These are phyloP conservation scores for Rhimphoctona megacephalus DNA, from an alignment of 2,888 invertebrate species.

Conservation along the genomic window DNA sequence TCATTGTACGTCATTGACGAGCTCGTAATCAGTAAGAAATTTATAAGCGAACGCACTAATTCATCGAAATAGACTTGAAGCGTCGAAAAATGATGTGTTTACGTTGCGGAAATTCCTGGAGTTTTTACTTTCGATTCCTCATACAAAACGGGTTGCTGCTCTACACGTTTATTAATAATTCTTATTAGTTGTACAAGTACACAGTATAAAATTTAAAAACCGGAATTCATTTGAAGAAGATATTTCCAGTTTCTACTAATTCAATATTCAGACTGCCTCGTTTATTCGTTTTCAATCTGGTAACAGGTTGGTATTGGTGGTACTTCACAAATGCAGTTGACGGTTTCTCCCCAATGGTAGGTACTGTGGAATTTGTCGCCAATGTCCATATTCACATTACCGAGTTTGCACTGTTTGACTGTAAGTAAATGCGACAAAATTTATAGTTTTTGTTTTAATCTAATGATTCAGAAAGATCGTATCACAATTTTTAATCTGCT, in stretches of 20 bases:
- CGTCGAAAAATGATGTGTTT: no score
- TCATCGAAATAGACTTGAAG: no score
- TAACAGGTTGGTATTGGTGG: constrained; percentile 71
- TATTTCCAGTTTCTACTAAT: background rate
- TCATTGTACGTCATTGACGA: no score
- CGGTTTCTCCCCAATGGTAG: constrained; percentile 32
- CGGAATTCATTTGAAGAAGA: background rate
- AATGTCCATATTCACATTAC: constrained; percentile 64
- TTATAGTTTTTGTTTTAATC: background rate
- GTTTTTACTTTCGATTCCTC: background rate
- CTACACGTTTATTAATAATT: background rate
- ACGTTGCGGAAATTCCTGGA: no score
- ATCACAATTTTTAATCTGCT: background rate
- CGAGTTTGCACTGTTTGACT: constrained; percentile 67
- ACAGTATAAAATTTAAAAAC: background rate
- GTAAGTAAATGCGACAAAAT: background rate
- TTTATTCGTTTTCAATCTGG: no score
- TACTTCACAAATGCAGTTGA: constrained; percentile 72
- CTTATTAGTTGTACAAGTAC: background rate
- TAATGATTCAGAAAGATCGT: background rate
- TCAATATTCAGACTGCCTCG: background rate
- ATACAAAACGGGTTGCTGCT: background rate
- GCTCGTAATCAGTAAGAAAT: no score
- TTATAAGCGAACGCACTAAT: no score
- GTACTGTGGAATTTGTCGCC: constrained; percentile 69